A percentile compares a stretch with the other conserved stretches of the same genome.
Conservation (phyloP, 2,113 vertebrate species). For the Pterophyllum scalare region DNA sequence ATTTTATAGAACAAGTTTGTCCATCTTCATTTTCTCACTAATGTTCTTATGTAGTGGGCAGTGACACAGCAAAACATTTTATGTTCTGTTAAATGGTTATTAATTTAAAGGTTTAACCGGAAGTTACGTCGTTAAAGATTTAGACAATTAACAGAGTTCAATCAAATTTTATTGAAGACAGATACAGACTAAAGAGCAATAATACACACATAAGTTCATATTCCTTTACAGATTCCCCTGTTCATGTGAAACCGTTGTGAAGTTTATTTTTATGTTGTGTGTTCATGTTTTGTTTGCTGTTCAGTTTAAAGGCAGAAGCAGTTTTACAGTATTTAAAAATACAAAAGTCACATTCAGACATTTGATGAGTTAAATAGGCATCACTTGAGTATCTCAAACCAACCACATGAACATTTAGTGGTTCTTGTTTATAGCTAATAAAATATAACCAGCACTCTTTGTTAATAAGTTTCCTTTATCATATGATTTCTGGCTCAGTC, state of each 20-base stretch:
- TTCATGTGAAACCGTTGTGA: background rate
- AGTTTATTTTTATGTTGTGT: constrained; percentile 1
- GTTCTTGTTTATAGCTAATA: constrained; percentile 5
- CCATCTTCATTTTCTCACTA: background rate
- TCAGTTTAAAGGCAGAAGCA: constrained; percentile 9
- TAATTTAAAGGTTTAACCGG: constrained; percentile 1
- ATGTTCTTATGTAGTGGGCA: background rate
- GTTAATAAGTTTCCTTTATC: background rate
- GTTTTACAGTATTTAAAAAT: constrained; percentile 6
- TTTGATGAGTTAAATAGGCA: background rate
- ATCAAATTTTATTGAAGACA: constrained; percentile 32
- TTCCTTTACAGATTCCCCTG: constrained; percentile 1
- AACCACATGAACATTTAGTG: background rate
- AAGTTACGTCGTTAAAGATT: background rate
- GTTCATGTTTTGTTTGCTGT: background rate
- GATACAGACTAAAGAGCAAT: background rate
- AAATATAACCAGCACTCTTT: background rate
- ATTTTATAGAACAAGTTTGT: background rate
- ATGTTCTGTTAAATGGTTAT: background rate
- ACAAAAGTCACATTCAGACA: constrained; percentile 5
- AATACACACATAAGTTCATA: background rate
- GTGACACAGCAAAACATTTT: background rate
- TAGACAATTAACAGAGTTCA: background rate
- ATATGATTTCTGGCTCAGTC: constrained; percentile 8
- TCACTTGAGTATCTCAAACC: background rate